These are phyloP conservation scores for Sabatieria punctata DNA, from an alignment of 2,888 invertebrate genomes.

Conservation along the genomic window DNA sequence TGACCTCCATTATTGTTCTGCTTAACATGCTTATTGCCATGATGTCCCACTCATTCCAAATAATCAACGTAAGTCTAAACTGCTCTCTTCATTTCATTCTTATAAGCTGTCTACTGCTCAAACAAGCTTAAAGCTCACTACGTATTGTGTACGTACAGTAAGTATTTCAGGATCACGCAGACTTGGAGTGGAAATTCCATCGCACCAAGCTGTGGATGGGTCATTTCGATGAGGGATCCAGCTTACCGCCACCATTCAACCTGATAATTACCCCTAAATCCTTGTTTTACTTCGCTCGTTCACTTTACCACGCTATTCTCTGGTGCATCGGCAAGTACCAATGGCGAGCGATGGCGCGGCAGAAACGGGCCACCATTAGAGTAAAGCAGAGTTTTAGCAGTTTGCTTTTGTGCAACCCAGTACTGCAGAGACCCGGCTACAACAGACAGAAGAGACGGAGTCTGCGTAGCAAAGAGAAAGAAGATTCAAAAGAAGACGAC, in stretches of 20 bases:
- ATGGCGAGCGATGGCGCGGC: slow-evolving; percentile 17
- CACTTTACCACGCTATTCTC: slow-evolving; percentile 16
- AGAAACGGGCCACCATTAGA: slow-evolving; percentile 25
- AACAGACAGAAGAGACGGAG: slow-evolving; percentile 16
- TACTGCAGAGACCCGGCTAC: slow-evolving; percentile 8
- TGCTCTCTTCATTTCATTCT: no score
- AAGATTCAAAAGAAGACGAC: no score
- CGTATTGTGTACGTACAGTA: no score
- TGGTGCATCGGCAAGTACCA: slow-evolving; percentile 24
- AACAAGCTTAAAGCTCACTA: no score
- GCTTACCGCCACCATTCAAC: slow-evolving; percentile 42
- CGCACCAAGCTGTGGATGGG: slow-evolving; percentile 44
- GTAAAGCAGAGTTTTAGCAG: slow-evolving; percentile 12
- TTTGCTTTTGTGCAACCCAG: slow-evolving; percentile 6
- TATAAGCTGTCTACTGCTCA: no score
- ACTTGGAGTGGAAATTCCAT: slow-evolving; percentile 44
- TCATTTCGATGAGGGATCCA: slow-evolving; percentile 43
- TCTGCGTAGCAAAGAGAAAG: no score
- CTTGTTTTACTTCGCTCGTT: slow-evolving; percentile 25
- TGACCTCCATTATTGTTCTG: slow-evolving; percentile 37
- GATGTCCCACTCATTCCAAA: slow-evolving; percentile 35
- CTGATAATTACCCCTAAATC: slow-evolving; percentile 42
- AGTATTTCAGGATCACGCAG: slow-evolving; percentile 39
- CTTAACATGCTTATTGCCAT: slow-evolving; percentile 36
- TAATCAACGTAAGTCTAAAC: slow-evolving; percentile 28